A percentile compares a stretch with the other conserved stretches of the same genome.
phyloP scores from a whole-genome alignment of 1,140 invertebrate genomes.

The Babylonia areolata region DNA sequence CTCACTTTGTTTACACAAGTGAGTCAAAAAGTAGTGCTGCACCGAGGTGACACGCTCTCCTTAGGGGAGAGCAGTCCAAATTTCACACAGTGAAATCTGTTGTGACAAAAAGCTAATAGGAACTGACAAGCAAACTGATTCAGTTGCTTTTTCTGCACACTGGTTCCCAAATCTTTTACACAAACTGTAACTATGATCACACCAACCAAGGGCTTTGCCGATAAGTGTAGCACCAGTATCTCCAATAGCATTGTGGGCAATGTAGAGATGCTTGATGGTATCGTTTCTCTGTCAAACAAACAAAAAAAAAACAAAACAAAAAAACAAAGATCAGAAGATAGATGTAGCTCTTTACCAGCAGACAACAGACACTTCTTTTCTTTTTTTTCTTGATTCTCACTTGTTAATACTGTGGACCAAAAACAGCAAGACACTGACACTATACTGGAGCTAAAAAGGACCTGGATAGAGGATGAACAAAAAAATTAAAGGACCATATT shows the following conservation, averaged over 20 bases:
- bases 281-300: constrained; percentile 45
- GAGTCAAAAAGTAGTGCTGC: too few species aligned
- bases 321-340: too few species aligned
- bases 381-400: background rate
- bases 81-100: too few species aligned
- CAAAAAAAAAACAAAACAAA: constrained; percentile 1
- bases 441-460: background rate
- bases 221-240: constrained; percentile 37
- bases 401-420: background rate
- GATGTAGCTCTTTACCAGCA: background rate
- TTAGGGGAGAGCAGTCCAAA: too few species aligned
- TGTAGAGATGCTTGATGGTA: constrained; percentile 39
- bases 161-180: too few species aligned
- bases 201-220: constrained; percentile 45
- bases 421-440: background rate
- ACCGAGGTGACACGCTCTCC: too few species aligned
- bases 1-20: too few species aligned
- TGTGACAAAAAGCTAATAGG: too few species aligned
- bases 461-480: too few species aligned
- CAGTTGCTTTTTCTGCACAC: too few species aligned
- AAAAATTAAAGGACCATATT: too few species aligned
- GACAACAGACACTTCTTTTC: background rate
- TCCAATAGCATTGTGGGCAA: constrained; percentile 41
- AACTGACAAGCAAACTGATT: too few species aligned
- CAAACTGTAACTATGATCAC: background rate